Percentiles rank a stretch among this genome's conserved stretches.
phyloP scores from a whole-genome alignment of 2,113 vertebrate species.

The Chaenogobius annularis region DNA sequence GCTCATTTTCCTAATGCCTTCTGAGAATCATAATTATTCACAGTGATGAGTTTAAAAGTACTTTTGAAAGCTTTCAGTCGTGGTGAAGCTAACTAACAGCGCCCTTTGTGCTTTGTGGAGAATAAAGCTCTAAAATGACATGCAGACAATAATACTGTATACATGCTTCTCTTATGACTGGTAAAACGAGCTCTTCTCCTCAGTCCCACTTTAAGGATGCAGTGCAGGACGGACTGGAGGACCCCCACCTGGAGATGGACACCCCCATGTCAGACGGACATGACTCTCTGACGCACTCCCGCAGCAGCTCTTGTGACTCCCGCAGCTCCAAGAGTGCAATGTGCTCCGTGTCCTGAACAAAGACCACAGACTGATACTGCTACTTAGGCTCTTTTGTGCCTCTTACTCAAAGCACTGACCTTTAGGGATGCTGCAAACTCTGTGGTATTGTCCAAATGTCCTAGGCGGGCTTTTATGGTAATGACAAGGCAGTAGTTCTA shows the following conservation, averaged over 20 bases:
- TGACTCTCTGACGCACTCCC: slow-evolving; percentile 66
- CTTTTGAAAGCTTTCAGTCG: too few relatives aligned
- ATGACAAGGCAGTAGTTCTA: neutral
- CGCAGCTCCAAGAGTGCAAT: slow-evolving; percentile 69
- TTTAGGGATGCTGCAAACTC: slow-evolving; percentile 15
- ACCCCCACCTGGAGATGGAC: slow-evolving; percentile 59
- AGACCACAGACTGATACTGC: neutral
- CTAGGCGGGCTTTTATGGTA: neutral
- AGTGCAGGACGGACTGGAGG: slow-evolving; percentile 66
- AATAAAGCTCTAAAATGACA: too few relatives aligned
- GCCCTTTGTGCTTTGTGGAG: too few relatives aligned
- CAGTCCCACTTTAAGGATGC: slow-evolving; percentile 70
- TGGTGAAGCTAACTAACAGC: too few relatives aligned
- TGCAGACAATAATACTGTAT: neutral
- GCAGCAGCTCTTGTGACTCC: slow-evolving; percentile 64
- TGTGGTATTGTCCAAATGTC: neutral
- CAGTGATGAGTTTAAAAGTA: too few relatives aligned
- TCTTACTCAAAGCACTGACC: slow-evolving; percentile 4
- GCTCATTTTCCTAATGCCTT: too few relatives aligned
- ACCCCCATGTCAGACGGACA: slow-evolving; percentile 57
- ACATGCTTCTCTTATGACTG: neutral
- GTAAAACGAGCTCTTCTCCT: neutral
- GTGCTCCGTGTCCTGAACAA: slow-evolving; percentile 64
- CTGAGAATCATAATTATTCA: too few relatives aligned
- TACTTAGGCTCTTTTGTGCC: slow-evolving; percentile 10